These are phyloP conservation scores for Rhabditophanes sp. DNA, from an alignment of 2,888 invertebrate genomes.

Conservation along the genomic window DNA sequence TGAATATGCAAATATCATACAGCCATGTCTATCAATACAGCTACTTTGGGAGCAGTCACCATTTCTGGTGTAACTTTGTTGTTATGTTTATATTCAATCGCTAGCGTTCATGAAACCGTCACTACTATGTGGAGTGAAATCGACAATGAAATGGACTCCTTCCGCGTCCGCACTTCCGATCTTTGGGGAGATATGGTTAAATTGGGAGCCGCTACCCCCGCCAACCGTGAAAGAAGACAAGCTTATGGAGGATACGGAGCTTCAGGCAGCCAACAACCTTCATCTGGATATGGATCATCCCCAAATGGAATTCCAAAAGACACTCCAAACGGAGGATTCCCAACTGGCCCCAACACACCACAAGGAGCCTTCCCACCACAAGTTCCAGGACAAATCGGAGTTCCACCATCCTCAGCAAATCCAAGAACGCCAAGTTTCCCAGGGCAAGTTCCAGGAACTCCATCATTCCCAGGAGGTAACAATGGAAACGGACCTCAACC, in stretches of 20 bases:
- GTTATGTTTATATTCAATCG: slow-evolving; percentile 26
- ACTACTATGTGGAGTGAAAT: slow-evolving; percentile 36
- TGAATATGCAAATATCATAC: neutral
- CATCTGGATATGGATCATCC: too few species aligned
- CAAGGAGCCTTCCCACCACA: too few species aligned
- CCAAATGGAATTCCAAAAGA: too few species aligned
- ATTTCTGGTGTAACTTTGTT: slow-evolving; percentile 33
- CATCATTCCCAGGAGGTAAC: neutral
- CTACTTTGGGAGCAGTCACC: slow-evolving; percentile 33
- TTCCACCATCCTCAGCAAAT: too few species aligned
- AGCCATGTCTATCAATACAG: slow-evolving; percentile 27
- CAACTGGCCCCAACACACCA: too few species aligned
- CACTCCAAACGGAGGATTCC: too few species aligned
- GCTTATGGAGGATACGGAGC: slow-evolving; percentile 39
- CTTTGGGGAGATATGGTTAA: slow-evolving; percentile 40
- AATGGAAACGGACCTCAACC: neutral
- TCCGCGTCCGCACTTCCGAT: slow-evolving; percentile 30
- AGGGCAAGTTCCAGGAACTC: neutral
- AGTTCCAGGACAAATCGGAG: too few species aligned
- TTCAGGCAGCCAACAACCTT: too few species aligned
- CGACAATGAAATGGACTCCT: slow-evolving; percentile 37
- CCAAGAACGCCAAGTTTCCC: neutral
- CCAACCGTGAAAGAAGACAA: slow-evolving; percentile 38
- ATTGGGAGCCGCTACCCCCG: slow-evolving; percentile 37
- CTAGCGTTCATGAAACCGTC: slow-evolving; percentile 31